phyloP scores from a whole-genome alignment of 23 tunicate species.

The Oikopleura albicans region DNA sequence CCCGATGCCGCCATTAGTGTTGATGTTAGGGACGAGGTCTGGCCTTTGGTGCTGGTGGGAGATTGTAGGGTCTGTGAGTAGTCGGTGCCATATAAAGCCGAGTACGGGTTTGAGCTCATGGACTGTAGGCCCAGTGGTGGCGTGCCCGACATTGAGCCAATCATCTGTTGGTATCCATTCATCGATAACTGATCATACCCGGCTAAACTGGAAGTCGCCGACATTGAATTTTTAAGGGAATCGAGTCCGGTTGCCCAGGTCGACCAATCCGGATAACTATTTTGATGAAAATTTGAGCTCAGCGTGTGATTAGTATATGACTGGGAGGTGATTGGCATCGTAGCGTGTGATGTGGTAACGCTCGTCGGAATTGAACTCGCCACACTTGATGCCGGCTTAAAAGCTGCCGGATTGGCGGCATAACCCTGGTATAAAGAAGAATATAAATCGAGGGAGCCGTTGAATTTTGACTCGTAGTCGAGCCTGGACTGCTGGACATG shows the following conservation, averaged over 20 bases:
- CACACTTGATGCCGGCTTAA: not conserved
- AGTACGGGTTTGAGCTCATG: not conserved
- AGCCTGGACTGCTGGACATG: not conserved
- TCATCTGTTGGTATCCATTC: not conserved
- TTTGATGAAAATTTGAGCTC: not conserved
- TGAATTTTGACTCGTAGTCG: not conserved
- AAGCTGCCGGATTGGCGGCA: not conserved
- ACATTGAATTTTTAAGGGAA: not conserved
- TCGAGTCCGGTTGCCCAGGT: constrained; percentile 11
- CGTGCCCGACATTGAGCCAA: not conserved
- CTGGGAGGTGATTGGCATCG: not conserved
- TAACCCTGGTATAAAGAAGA: constrained; percentile 8
- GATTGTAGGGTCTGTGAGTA: not conserved
- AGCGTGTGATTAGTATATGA: not conserved
- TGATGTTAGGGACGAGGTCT: not conserved
- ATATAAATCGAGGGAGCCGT: not conserved
- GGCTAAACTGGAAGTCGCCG: not conserved
- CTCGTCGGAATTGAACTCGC: not conserved
- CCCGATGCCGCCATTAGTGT: not conserved
- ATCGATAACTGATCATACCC: not conserved
- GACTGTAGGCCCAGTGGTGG: not conserved
- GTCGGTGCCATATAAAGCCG: not conserved
- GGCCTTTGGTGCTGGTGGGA: not conserved
- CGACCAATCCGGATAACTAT: constrained; percentile 1
- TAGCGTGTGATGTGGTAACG: not conserved